These are phyloP conservation scores for Salvator merianae DNA, from an alignment of 2,113 vertebrate genomes.

Conservation along the genomic window DNA sequence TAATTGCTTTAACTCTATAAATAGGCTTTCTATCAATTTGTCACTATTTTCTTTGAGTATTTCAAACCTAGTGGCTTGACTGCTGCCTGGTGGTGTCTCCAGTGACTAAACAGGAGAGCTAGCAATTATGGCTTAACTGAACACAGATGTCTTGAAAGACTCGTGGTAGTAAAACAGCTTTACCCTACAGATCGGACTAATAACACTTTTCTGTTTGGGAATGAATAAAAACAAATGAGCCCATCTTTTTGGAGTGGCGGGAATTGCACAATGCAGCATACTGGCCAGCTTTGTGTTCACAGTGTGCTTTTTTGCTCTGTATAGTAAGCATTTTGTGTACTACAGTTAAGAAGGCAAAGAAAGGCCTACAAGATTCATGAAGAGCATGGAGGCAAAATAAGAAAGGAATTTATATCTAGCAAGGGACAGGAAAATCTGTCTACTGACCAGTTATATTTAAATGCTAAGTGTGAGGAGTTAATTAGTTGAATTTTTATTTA, in stretches of 20 bases:
- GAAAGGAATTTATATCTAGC: too few relatives aligned
- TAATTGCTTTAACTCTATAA: constrained; percentile 6
- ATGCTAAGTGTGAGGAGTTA: too few relatives aligned
- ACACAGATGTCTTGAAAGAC: constrained; percentile 12
- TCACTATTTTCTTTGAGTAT: background rate
- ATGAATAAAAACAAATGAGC: constrained; percentile 5
- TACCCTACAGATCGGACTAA: background rate
- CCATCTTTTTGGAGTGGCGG: background rate
- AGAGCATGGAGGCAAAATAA: too few relatives aligned
- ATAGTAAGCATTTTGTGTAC: too few relatives aligned
- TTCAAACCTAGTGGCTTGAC: constrained; percentile 21
- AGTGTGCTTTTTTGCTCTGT: too few relatives aligned
- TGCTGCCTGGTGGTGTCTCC: constrained; percentile 13
- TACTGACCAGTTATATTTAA: too few relatives aligned
- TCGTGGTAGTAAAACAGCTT: background rate
- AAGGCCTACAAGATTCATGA: background rate
- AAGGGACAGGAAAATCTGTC: too few relatives aligned
- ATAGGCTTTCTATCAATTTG: constrained; percentile 17
- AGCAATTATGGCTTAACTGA: constrained; percentile 33
- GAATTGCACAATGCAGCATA: constrained; percentile 29
- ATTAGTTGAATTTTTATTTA: too few relatives aligned
- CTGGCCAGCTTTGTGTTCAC: background rate
- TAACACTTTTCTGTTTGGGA: constrained; percentile 27
- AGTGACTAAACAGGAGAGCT: constrained; percentile 39
- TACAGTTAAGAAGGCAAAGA: constrained; percentile 45